phyloP scores from a whole-genome alignment of 2,113 vertebrate species.

The Cinclus cinclus region DNA sequence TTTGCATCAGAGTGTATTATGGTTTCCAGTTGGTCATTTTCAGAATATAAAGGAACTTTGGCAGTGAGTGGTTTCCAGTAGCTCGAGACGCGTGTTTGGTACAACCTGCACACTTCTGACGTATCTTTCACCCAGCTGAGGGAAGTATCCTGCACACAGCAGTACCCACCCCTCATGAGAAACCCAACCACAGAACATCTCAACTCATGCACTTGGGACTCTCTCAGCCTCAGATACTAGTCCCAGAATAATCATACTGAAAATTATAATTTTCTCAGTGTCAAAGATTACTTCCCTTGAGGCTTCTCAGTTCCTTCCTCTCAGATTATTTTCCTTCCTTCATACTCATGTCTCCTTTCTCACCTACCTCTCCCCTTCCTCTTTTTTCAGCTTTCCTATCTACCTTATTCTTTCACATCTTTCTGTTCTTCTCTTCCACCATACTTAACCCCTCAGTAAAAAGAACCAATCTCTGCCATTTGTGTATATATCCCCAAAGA shows the following conservation, averaged over 20 bases:
- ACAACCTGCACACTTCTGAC: background rate
- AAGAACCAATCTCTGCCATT: background rate
- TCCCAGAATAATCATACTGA: constrained; percentile 25
- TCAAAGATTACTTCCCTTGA: constrained; percentile 35
- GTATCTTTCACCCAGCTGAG: background rate
- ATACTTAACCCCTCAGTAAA: background rate
- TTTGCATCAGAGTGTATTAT: background rate
- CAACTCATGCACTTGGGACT: background rate
- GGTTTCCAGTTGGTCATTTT: background rate
- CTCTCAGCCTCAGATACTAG: background rate
- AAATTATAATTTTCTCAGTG: background rate
- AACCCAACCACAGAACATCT: background rate
- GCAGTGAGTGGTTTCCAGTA: background rate
- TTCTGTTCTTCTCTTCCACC: background rate
- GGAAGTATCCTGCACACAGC: background rate
- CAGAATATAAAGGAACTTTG: background rate
- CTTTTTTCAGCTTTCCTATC: background rate
- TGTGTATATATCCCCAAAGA: background rate
- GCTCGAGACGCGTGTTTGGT: rapidly evolving
- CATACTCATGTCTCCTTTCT: background rate
- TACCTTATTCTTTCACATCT: background rate
- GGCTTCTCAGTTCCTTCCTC: constrained; percentile 28
- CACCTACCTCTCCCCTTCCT: background rate
- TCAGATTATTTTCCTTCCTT: background rate
- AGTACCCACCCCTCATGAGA: background rate